phyloP scores from a whole-genome alignment of 1,140 invertebrate genomes.

The Cydia pomonella region DNA sequence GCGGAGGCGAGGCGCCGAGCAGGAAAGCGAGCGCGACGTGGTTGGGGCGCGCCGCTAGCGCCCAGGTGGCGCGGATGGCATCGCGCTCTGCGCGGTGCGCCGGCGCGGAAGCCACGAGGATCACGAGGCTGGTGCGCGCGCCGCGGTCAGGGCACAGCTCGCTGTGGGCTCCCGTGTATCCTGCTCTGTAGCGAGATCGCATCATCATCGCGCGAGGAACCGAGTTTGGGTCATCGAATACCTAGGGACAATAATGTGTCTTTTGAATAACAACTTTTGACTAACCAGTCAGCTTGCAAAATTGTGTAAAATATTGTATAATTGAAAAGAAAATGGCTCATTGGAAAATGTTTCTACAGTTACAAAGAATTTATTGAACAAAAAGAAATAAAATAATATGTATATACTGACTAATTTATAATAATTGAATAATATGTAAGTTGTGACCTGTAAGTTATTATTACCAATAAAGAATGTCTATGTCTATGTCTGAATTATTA shows the following conservation, averaged over 20 bases:
- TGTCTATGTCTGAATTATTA: no score
- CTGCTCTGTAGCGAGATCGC: constrained; percentile 82
- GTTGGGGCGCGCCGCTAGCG: constrained; percentile 86
- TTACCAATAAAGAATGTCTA: no score
- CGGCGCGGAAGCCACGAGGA: constrained; percentile 91
- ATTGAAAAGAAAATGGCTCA: no score
- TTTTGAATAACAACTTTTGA: neutral
- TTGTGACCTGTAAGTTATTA: no score
- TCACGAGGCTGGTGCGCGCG: constrained; percentile 83
- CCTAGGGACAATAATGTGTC: no score
- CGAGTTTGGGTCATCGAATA: neutral
- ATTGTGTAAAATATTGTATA: no score
- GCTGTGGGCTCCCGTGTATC: constrained; percentile 83
- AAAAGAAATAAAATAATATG: no score
- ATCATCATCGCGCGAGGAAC: constrained; percentile 44
- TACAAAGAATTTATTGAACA: no score
- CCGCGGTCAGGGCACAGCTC: constrained; percentile 86
- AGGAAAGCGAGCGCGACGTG: constrained; percentile 91
- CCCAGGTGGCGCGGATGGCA: constrained; percentile 93
- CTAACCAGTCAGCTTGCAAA: neutral
- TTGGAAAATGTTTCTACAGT: no score
- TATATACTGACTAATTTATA: no score
- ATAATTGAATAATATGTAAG: no score
- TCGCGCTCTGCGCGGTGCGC: constrained; percentile 86
- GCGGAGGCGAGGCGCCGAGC: constrained; percentile 84